A percentile compares a stretch with the other conserved stretches of the same genome.
These are phyloP conservation scores for Telmatochromis brachygnathus DNA, from an alignment of 2,113 vertebrate species.

Conservation along the genomic window DNA sequence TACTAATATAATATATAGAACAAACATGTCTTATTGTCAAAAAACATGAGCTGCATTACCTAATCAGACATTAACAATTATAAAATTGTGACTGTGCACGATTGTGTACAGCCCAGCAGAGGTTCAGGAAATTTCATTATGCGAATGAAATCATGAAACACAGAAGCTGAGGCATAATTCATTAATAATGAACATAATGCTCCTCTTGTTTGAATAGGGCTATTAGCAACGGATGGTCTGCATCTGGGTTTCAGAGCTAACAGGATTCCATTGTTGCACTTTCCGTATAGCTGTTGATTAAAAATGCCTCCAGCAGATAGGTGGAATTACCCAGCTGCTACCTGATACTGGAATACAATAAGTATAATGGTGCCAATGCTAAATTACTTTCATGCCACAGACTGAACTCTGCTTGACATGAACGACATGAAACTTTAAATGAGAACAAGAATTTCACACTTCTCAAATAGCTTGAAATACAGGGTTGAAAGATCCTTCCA, in stretches of 20 bases:
- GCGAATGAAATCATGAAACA: neutral
- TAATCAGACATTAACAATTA: neutral
- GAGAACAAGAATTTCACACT: neutral
- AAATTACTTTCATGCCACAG: neutral
- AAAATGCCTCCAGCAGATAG: conserved; percentile 51
- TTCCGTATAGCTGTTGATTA: conserved; percentile 56
- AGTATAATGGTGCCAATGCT: neutral
- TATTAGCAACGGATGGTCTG: conserved; percentile 28
- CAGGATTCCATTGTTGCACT: conserved; percentile 43
- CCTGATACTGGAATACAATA: conserved; percentile 42
- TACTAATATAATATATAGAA: neutral
- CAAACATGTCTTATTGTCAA: neutral
- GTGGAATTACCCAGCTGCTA: conserved; percentile 59
- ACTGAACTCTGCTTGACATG: neutral
- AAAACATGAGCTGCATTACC: neutral
- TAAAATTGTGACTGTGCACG: neutral
- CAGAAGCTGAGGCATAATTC: conserved; percentile 19
- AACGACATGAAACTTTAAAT: neutral
- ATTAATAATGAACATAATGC: conserved; percentile 36
- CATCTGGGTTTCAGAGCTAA: conserved; percentile 48
- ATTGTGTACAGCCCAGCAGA: neutral
- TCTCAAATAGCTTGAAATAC: neutral
- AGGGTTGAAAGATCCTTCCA: neutral
- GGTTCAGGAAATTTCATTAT: conserved; percentile 1
- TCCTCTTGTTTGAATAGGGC: conserved; percentile 8